Percentiles rank a stretch among this genome's conserved stretches.
Evolutionary conservation across 2,888 invertebrate species (phyloP).

Genomic region (Macrosiphum euphorbiae): DNA sequence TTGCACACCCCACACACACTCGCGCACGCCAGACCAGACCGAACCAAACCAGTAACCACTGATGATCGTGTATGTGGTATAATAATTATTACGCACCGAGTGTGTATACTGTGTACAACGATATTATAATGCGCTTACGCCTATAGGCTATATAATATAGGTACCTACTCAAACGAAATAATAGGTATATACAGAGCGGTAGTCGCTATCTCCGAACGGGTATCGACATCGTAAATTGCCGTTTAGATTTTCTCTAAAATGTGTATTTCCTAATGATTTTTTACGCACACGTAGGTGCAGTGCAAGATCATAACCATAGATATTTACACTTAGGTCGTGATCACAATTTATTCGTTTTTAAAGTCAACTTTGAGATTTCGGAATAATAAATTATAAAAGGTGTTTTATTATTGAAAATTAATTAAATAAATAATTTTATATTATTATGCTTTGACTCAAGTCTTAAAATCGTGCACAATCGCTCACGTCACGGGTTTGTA

Average conservation of each 20-base stretch:
- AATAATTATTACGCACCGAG: not conserved
- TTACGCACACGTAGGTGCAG: not conserved
- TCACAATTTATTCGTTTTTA: not conserved
- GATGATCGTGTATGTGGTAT: not conserved
- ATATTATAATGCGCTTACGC: not conserved
- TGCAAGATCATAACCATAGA: not conserved
- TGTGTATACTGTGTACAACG: not conserved
- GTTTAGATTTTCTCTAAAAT: not conserved
- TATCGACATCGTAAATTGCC: not conserved
- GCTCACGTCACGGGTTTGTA: not conserved
- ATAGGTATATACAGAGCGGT: not conserved
- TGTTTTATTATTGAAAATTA: not conserved
- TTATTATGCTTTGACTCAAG: not conserved
- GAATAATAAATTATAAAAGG: not conserved
- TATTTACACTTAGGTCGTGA: not conserved
- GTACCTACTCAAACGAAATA: not conserved
- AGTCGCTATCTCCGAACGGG: not conserved
- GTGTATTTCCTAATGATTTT: not conserved
- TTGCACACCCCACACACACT: not conserved
- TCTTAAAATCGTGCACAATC: not conserved
- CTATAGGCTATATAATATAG: not conserved
- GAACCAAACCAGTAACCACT: conserved; percentile 15
- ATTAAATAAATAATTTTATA: not conserved
- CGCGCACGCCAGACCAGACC: not conserved
- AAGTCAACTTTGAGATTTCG: not conserved